Conservation (phyloP, 2,888 invertebrate genomes). For the Portevinia maculata region DNA sequence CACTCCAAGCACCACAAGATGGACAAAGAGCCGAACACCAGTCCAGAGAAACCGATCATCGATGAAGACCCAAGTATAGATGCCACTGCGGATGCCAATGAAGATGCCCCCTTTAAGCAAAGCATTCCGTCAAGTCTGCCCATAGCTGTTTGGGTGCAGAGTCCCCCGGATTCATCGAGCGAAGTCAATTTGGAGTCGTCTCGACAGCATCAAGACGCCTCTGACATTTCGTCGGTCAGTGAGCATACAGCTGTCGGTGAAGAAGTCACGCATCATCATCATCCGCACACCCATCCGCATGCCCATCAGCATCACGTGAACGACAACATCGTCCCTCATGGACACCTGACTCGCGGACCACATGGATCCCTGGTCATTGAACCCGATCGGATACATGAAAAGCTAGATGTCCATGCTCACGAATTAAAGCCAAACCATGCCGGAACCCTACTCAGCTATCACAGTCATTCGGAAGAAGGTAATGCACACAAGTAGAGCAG, state of each 20-base stretch:
- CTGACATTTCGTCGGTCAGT: not conserved
- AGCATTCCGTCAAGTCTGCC: slow-evolving; percentile 6
- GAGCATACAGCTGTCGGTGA: not conserved
- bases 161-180: not conserved
- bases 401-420: slow-evolving; percentile 85
- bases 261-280: slow-evolving; percentile 16
- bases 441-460: slow-evolving; percentile 85
- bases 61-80: not conserved
- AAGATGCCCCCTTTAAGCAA: slow-evolving; percentile 10
- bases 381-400: slow-evolving; percentile 82
- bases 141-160: slow-evolving; percentile 35
- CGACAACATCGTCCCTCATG: slow-evolving; percentile 75
- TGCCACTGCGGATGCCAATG: not conserved
- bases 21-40: not conserved
- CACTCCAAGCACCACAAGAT: slow-evolving; percentile 63
- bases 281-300: slow-evolving; percentile 18
- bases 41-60: not conserved
- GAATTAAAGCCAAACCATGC: slow-evolving; percentile 85
- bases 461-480: slow-evolving; percentile 76
- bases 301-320: slow-evolving; percentile 67
- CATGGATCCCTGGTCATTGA: slow-evolving; percentile 84
- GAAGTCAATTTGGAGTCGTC: not conserved
- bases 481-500: slow-evolving; percentile 42
- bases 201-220: slow-evolving; percentile 2
- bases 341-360: slow-evolving; percentile 84